phyloP scores from a whole-genome alignment of 2,113 vertebrate species.

The Aspidoscelis tigris region DNA sequence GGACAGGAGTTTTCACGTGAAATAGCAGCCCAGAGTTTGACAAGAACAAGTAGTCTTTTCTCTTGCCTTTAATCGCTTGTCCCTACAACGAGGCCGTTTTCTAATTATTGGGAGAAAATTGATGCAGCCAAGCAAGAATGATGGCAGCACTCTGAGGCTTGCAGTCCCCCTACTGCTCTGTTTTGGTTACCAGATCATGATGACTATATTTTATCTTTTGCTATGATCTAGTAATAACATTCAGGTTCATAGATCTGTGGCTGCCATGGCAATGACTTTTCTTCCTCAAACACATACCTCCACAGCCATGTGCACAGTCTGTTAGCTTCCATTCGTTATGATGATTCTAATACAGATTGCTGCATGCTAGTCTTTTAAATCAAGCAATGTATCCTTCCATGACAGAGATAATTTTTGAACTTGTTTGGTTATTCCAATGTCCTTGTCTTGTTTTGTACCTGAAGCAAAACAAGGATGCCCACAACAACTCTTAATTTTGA shows the following conservation, averaged over 20 bases:
- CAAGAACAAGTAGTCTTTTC: neutral
- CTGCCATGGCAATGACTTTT: neutral
- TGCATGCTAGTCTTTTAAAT: neutral
- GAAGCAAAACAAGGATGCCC: no score
- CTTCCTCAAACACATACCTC: neutral
- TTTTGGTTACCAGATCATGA: neutral
- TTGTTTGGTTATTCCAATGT: neutral
- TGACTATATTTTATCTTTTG: neutral
- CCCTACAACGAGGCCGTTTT: neutral
- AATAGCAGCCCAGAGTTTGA: constrained; percentile 5
- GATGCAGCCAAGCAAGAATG: neutral
- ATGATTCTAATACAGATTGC: neutral
- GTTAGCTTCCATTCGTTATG: neutral
- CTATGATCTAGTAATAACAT: neutral
- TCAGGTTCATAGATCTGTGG: constrained; percentile 24
- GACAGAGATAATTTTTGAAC: neutral
- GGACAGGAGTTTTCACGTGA: constrained; percentile 41
- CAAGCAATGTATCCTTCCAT: neutral
- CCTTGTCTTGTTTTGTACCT: neutral
- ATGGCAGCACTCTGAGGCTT: neutral
- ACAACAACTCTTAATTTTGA: no score
- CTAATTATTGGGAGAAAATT: neutral
- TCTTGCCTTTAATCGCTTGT: neutral
- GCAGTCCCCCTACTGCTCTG: neutral
- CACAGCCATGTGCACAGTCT: neutral